phyloP scores from a whole-genome alignment of 92 coral and sea anemone species.

The Paramuricea clavata region DNA sequence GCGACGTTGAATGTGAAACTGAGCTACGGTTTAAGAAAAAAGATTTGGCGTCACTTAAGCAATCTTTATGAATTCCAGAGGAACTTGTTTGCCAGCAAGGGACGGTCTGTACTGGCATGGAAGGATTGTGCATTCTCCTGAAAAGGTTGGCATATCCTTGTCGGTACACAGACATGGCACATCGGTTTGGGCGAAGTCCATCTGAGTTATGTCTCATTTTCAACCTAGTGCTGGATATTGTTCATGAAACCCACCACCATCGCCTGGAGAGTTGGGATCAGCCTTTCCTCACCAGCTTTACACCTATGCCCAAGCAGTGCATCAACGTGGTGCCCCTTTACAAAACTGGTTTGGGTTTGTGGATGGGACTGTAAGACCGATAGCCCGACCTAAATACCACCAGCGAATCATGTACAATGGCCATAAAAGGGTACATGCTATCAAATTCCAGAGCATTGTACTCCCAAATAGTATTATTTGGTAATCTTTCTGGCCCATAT shows the following conservation, averaged over 20 bases:
- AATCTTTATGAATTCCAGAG: slow-evolving; percentile 26
- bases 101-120: slow-evolving; percentile 37
- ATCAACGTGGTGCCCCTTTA: slow-evolving; percentile 39
- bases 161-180: slow-evolving; percentile 45
- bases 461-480: slow-evolving; percentile 12
- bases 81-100: slow-evolving; percentile 48
- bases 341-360: neutral
- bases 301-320: slow-evolving; percentile 50
- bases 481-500: slow-evolving; percentile 1
- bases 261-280: neutral
- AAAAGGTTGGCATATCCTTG: slow-evolving; percentile 49
- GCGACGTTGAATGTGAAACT: slow-evolving; percentile 28
- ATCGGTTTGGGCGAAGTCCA: slow-evolving; percentile 6
- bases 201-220: slow-evolving; percentile 11
- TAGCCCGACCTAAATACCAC: slow-evolving; percentile 49
- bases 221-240: neutral
- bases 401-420: slow-evolving; percentile 40
- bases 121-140: slow-evolving; percentile 42
- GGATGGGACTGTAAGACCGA: slow-evolving; percentile 11
- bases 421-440: slow-evolving; percentile 8
- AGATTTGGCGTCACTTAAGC: slow-evolving; percentile 17
- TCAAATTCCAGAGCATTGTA: slow-evolving; percentile 19
- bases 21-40: slow-evolving; percentile 52
- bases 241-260: neutral
- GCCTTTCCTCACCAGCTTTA: neutral